Base-by-base conservation (phyloP, 1,140 invertebrate species). In the Drosophila ficusphila region DNA sequence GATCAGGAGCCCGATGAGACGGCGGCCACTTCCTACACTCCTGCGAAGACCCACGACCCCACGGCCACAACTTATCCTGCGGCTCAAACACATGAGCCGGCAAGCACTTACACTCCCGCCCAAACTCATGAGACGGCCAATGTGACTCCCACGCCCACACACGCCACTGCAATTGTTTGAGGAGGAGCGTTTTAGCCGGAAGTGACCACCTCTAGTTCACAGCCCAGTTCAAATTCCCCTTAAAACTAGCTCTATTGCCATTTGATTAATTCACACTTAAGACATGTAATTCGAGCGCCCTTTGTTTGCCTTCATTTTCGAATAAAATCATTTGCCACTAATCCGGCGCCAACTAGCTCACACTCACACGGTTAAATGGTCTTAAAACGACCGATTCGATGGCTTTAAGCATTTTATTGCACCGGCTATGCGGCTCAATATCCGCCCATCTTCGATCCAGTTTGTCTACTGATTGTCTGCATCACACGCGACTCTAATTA, bases 1-100 rank as follows among this genome's bases (percentile, higher is more conserved):
- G 91, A 92, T 6, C 92, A 92, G 18, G 73, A 90, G 4, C 73
- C 73, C 0, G 90, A 90, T 19, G 51, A 76, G 33, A 72, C 76
- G 0, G 74, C 76, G 0, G 74, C 76, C n/a, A 78, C 90, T 2
- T 88, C 90, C 0, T 91, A 91, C 33, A 74, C 74, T 0, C 91
- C 90, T 2, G 89, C 91, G 0, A 41, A 47, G 11, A 73, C 34
- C 2, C 41, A 44, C 8, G 21, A 12, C 2, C n/a, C 47, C 2
- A 16, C 47, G 11, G 38, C 34, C 42, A 42, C 18, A n/a, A 49
- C 36, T 0, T 67, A 67, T 7, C 64, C 58, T 3, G 61, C 64
- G 1, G 61, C 64, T 0, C 60, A 41, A 16, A 64, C 47, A 8
- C 34, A 60, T 36, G 34, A 49, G 52, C 5, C 76, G 57, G 39